Percentiles rank a stretch among this genome's conserved stretches.
phyloP scores from a whole-genome alignment of 2,113 vertebrate genomes.

The Tragelaphus strepsiceros region DNA sequence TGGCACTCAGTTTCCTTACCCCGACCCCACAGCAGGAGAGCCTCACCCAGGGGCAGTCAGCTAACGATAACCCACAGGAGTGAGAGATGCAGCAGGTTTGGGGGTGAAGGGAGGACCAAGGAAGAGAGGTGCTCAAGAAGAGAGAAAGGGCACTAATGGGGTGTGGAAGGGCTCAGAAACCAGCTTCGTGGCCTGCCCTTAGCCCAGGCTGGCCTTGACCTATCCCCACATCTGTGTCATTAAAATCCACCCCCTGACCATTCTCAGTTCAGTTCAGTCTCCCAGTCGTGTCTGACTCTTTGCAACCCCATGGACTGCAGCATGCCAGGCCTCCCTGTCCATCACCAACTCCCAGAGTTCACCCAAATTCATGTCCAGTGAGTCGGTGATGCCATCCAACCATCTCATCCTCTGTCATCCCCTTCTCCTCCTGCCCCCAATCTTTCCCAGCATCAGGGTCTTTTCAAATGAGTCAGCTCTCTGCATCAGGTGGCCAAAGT shows the following conservation, averaged over 20 bases:
- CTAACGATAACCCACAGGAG: background rate
- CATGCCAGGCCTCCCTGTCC: background rate
- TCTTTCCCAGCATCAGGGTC: background rate
- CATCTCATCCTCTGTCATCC: background rate
- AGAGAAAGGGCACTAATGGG: background rate
- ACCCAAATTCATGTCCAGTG: background rate
- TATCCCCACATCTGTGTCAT: background rate
- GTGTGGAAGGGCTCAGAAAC: background rate
- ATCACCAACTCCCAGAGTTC: background rate
- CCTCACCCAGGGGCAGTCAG: background rate
- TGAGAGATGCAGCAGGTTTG: background rate
- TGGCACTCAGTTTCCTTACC: background rate
- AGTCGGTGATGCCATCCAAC: background rate
- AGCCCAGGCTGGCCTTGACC: background rate
- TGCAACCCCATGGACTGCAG: background rate
- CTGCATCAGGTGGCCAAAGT: background rate
- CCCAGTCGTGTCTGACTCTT: rapidly evolving
- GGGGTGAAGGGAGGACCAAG: background rate
- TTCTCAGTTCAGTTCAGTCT: background rate
- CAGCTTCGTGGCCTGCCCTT: background rate
- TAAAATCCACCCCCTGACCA: background rate
- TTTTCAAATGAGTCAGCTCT: background rate
- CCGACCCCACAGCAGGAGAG: background rate
- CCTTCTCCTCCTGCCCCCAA: background rate
- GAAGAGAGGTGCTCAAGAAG: background rate